Conservation (phyloP, 1,140 invertebrate genomes). For the Lasaia peninsularis region DNA sequence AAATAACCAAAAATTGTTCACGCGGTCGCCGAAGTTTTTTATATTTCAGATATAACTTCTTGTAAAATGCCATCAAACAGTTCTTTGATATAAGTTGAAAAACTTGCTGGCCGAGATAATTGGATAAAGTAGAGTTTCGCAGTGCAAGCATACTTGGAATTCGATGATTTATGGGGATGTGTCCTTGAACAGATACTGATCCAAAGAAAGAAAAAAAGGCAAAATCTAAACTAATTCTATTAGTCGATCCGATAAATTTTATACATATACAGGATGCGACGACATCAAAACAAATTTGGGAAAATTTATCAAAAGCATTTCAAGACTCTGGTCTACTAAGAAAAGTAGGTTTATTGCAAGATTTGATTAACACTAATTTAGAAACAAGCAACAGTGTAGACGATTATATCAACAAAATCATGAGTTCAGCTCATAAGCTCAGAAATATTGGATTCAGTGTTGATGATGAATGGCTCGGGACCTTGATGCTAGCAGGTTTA, state of each 20-base stretch:
- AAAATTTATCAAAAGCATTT: slow-evolving; percentile 23
- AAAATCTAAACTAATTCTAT: slow-evolving; percentile 23
- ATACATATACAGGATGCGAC: slow-evolving; percentile 24
- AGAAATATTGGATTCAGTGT: slow-evolving; percentile 21
- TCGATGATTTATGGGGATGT: slow-evolving; percentile 21
- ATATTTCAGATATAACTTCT: background rate
- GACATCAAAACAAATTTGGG: slow-evolving; percentile 23
- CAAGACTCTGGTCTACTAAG: slow-evolving; percentile 23
- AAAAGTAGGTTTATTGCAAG: slow-evolving; percentile 18
- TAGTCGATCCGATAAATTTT: slow-evolving; percentile 21
- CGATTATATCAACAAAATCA: slow-evolving; percentile 25
- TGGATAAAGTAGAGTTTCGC: slow-evolving; percentile 1
- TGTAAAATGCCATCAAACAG: slow-evolving; percentile 9
- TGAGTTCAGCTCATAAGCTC: slow-evolving; percentile 23
- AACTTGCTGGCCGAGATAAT: slow-evolving; percentile 16
- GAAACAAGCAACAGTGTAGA: slow-evolving; percentile 15
- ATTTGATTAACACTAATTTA: slow-evolving; percentile 20
- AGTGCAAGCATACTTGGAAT: slow-evolving; percentile 9
- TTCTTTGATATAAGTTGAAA: slow-evolving; percentile 15
- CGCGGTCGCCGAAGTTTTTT: background rate
- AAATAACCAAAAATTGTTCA: background rate
- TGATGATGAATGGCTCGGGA: slow-evolving; percentile 25
- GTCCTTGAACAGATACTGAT: background rate
- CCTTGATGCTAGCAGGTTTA: slow-evolving; percentile 20
- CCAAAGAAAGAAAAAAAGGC: slow-evolving; percentile 16